Conservation (phyloP, 1,140 invertebrate genomes). For the Tachypleus tridentatus region DNA sequence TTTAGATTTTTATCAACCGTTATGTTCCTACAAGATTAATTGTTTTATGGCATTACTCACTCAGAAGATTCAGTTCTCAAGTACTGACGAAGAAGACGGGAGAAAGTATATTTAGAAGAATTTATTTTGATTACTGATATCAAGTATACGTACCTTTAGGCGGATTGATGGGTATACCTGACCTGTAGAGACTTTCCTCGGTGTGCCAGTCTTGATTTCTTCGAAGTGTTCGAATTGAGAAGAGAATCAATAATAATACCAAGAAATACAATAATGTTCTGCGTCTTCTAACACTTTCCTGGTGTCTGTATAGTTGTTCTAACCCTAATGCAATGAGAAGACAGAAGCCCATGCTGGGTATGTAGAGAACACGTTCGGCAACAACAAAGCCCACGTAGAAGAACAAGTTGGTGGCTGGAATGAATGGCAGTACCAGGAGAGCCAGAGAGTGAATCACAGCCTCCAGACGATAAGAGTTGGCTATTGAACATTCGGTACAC, state of each 20-base stretch:
- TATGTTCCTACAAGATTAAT: no score
- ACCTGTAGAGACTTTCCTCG: constrained; percentile 83
- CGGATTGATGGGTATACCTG: constrained; percentile 82
- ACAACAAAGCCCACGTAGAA: constrained; percentile 96
- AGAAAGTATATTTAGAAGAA: no score
- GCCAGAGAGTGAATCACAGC: no score
- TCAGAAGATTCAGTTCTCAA: no score
- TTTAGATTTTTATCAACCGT: no score
- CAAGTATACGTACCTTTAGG: constrained; percentile 64
- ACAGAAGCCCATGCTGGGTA: constrained; percentile 90
- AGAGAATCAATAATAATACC: constrained; percentile 20
- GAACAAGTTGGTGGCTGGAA: constrained; percentile 75
- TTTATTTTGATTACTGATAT: no score
- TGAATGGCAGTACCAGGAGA: constrained; percentile 73
- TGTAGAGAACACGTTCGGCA: constrained; percentile 84
- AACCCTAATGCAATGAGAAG: constrained; percentile 66
- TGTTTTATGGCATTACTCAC: no score
- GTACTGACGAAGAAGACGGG: no score
- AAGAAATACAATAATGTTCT: constrained; percentile 28
- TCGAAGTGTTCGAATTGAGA: constrained; percentile 58
- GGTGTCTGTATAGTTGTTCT: constrained; percentile 15
- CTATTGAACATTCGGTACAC: no score
- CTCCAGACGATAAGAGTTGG: no score
- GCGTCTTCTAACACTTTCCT: constrained; percentile 10
- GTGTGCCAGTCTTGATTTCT: constrained; percentile 83